Percentiles rank a stretch among this genome's conserved stretches.
Conservation (phyloP, 1,140 invertebrate genomes). For the Gryllus bimaculatus region DNA sequence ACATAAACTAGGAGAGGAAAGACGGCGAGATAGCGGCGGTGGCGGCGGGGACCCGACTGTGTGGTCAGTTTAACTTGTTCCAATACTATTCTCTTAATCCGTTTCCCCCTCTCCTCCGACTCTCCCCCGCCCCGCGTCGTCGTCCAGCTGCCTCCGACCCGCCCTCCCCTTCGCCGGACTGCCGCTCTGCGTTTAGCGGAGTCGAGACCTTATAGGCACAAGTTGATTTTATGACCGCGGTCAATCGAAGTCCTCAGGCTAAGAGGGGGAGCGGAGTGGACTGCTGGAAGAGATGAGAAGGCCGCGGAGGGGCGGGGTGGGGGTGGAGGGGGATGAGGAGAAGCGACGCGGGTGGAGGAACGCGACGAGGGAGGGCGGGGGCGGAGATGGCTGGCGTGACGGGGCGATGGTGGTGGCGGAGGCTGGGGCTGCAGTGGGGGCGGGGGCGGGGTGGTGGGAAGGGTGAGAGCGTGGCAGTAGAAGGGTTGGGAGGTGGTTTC, state of each 20-base stretch:
- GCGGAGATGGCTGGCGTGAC: too few relatives aligned
- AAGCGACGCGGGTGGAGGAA: too few relatives aligned
- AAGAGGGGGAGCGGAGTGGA: neutral
- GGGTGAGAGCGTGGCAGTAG: too few relatives aligned
- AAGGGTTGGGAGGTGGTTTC: too few relatives aligned
- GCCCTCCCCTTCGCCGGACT: too few relatives aligned
- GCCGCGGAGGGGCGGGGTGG: neutral
- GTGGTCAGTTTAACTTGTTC: neutral
- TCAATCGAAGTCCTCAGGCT: neutral
- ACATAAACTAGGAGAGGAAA: slow-evolving; percentile 1
- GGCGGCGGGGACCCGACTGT: neutral
- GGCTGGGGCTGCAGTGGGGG: too few relatives aligned
- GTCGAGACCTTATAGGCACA: neutral
- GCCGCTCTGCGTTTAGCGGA: neutral
- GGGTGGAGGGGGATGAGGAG: neutral
- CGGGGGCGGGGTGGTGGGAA: too few relatives aligned
- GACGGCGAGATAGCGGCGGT: neutral
- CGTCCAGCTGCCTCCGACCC: neutral
- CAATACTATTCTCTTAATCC: neutral
- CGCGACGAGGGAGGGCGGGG: too few relatives aligned
- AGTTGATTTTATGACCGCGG: neutral
- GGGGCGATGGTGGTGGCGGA: too few relatives aligned
- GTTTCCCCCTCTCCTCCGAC: too few relatives aligned
- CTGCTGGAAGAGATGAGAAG: neutral
- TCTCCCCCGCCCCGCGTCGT: too few relatives aligned